Evolutionary conservation across 1,140 invertebrate species (phyloP), one percentile per base, ranked within the genome.

Genomic region (Zaprionus taronus): DNA sequence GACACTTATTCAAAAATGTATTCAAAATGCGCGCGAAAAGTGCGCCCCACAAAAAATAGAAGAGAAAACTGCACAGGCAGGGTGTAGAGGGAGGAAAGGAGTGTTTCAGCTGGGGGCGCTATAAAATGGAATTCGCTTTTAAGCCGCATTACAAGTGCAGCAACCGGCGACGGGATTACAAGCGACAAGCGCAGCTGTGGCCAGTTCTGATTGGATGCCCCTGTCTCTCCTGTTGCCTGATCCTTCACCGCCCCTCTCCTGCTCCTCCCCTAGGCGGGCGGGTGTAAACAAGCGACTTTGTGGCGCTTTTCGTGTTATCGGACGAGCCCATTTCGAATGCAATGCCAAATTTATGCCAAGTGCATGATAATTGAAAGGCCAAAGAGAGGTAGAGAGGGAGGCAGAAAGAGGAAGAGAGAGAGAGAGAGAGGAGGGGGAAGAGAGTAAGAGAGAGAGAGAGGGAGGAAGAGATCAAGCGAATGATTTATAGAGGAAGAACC

Each of bases 131-230:
- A 34, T 68, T 44, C 72, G 17, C 81, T 58, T 71, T 85, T 89
- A 89, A 89, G 85, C 85, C 85, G 85, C 82, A 89, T 89, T 89
- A 89, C 85, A 90, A 89, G 85, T 91, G 86, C 85, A 82, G 79
- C 79, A 61, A 77, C 57, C 66, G 62, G 79, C 55, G 55, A 55
- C 57, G 65, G 85, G 85, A 89, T 89, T 89, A 89, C 85, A 81
- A 85, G 81, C 83, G 51, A 80, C 74, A 79, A 89, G 77, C 87
- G 75, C 84, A 89, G 84, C 84, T 89, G 83, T 56, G 84, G 72
- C 71, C 81, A 41, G 17, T 75, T 60, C 68, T 57, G 77, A 72
- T 75, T 74, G 66, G 38, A 78, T 55, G 28, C 15, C 9, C 53
- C 41, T 26, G 34, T 22, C n/a, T 15, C 38, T 15, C 41, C 6